phyloP scores from a whole-genome alignment of 2,113 vertebrate genomes.

The Lutjanus erythropterus region DNA sequence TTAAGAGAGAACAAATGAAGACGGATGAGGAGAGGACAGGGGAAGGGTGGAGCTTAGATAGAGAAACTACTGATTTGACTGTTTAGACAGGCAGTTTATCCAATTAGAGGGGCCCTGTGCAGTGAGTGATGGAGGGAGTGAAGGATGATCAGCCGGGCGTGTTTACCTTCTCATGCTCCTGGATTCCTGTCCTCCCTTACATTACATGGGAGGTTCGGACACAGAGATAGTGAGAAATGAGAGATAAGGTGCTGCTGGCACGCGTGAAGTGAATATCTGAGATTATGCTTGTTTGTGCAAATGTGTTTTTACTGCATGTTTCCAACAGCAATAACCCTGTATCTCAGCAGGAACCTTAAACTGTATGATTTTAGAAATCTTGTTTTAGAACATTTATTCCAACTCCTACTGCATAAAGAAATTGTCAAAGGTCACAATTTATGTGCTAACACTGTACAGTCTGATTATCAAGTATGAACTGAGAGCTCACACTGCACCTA shows the following conservation, averaged over 20 bases:
- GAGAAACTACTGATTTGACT: conserved; percentile 43
- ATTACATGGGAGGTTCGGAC: conserved; percentile 26
- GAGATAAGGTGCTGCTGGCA: neutral
- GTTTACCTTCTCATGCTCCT: conserved; percentile 48
- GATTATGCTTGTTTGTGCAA: neutral
- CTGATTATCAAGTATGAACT: no score
- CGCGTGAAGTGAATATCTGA: neutral
- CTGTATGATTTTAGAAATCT: no score
- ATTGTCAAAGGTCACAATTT: no score
- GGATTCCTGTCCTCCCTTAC: conserved; percentile 45
- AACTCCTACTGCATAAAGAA: no score
- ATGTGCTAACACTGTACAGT: no score
- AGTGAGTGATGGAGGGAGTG: conserved; percentile 44
- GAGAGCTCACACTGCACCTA: no score
- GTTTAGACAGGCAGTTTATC: conserved; percentile 57
- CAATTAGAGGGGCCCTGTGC: conserved; percentile 52
- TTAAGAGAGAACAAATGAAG: neutral
- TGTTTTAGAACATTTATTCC: no score
- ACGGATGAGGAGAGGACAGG: conserved; percentile 19
- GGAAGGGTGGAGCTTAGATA: conserved; percentile 32
- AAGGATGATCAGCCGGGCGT: conserved; percentile 38
- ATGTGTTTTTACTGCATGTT: neutral
- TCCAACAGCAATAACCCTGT: neutral
- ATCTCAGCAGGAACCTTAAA: neutral
- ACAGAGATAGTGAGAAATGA: conserved; percentile 5